Evolutionary conservation across 2,797 vertebrate species (phyloP), one percentile per base, ranked within the genome.

Genomic region (Todus mexicanus): DNA sequence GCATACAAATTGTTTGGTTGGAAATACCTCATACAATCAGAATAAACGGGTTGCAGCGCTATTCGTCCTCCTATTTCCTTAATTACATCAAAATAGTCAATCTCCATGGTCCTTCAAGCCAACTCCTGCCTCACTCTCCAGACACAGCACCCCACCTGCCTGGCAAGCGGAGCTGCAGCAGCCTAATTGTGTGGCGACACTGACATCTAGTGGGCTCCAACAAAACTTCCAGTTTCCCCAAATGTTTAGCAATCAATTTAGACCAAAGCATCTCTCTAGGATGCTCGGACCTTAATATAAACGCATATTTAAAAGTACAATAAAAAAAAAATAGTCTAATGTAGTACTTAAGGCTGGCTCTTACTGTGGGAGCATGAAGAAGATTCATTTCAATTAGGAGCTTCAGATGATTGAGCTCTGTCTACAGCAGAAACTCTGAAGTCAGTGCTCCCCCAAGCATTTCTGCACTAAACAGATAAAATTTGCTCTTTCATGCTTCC

Each of bases 131-230:
- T 27, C 40, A 16, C 29, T 31, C 37, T 8, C 21, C 35, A 37
- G 35, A 43, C 27, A 35, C 5, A 2, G 35, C 38, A 12, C 6
- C 51, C 47, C 9, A 19, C 20, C 33, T 6, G n/a, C 40, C 15
- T 3, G 35, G 19, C 1, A 1, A 70, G 61, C 10, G 23, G 48
- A 20, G 29, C 56, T 40, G 66, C 25, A 87, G 35, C 2, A 86
- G 15, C 29, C 38, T 38, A n/a, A n/a, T n/a, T 37, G 74, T 74
- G 82, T 71, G 78, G 77, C 31, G 48, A 77, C 87, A 43, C 94
- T 98, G 97, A 97, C 97, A 97, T 91, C 97, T 98, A 95, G 96
- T 84, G 97, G 92, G 40, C 68, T 69, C 13, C 51, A 78, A 29
- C 22, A 48, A 23, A 38, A 71, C n/a, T 50, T 53, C 17, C 70